Conservation (phyloP, 2,113 vertebrate species). For the Calidris pugnax region DNA sequence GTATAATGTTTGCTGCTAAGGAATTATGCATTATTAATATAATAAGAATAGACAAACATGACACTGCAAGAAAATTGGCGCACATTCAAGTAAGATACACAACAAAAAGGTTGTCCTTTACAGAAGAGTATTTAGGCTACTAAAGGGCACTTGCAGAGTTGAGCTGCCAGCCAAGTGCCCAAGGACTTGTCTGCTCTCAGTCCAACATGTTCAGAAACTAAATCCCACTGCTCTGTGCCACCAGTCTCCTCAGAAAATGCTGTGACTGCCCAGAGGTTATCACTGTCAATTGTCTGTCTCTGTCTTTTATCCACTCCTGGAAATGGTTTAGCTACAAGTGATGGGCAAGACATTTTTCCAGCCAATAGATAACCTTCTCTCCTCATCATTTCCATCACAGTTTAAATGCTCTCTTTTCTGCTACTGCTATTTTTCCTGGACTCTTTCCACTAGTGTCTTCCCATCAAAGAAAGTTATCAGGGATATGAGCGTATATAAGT, state of each 20-base stretch:
- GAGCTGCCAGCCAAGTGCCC: not conserved
- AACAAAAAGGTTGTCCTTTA: not conserved
- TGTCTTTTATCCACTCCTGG: not conserved
- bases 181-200: not conserved
- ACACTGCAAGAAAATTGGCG: not conserved
- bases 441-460: not conserved
- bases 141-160: not conserved
- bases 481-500: not conserved
- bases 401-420: not conserved
- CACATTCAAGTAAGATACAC: not conserved
- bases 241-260: not conserved
- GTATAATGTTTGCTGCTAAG: not conserved
- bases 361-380: rapidly evolving
- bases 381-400: not conserved
- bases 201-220: not conserved
- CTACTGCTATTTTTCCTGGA: not conserved
- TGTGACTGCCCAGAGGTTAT: not conserved
- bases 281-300: not conserved
- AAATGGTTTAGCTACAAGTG: not conserved
- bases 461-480: not conserved
- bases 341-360: not conserved
- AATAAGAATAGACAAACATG: not conserved
- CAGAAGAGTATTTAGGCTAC: not conserved
- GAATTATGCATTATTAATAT: not conserved
- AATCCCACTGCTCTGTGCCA: not conserved